phyloP scores from a whole-genome alignment of 2,797 vertebrate species.

The Spheniscus humboldti region DNA sequence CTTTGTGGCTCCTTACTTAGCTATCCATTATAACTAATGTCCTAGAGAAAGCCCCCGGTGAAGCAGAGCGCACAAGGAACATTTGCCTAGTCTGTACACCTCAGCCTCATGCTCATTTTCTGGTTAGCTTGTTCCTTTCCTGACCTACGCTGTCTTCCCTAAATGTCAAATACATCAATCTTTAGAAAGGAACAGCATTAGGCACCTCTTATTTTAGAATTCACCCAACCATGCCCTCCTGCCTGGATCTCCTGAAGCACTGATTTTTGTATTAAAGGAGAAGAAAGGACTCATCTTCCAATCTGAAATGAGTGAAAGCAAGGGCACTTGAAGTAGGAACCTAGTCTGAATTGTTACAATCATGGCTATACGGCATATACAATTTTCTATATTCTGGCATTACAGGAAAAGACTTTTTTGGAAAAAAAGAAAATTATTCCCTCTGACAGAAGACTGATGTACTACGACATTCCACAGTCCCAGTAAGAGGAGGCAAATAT shows the following conservation, averaged over 20 bases:
- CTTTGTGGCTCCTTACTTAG: background rate
- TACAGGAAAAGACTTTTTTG: background rate
- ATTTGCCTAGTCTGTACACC: background rate
- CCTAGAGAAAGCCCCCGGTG: background rate
- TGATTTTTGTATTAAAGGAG: background rate
- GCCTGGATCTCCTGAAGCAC: background rate
- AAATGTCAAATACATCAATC: background rate
- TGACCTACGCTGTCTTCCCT: background rate
- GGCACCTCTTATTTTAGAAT: background rate
- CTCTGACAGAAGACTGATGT: background rate
- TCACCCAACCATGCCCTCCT: background rate
- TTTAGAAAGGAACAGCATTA: background rate
- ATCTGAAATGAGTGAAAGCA: background rate
- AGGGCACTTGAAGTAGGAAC: background rate
- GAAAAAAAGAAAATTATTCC: background rate
- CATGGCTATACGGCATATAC: background rate
- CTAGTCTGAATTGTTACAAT: background rate
- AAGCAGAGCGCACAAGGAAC: background rate
- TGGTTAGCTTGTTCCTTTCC: background rate
- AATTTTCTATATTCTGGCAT: background rate
- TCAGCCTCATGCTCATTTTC: background rate
- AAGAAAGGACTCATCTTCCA: background rate
- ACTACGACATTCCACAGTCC: background rate
- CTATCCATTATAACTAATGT: background rate
- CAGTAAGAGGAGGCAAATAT: background rate